Conservation (phyloP, 2,113 vertebrate species). For the Carassius gibelio region DNA sequence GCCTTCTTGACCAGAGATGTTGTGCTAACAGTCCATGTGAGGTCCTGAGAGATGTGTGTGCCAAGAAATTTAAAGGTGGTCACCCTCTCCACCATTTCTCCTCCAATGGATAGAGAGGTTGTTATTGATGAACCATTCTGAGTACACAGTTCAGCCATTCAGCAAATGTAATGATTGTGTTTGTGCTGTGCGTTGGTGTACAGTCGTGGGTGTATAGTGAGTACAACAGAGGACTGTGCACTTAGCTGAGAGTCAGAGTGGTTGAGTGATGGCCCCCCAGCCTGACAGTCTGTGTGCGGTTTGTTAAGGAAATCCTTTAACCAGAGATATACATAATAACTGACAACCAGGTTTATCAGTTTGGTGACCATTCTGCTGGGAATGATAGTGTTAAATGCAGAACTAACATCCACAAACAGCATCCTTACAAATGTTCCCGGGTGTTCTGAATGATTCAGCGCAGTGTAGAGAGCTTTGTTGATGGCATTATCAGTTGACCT, state of each 20-base stretch:
- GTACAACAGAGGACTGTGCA: no score
- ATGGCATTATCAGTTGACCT: background rate
- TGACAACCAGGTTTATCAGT: background rate
- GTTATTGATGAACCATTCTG: background rate
- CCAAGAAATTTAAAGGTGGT: no score
- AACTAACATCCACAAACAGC: no score
- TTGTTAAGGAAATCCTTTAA: background rate
- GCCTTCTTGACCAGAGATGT: no score
- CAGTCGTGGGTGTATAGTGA: background rate
- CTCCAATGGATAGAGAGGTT: no score
- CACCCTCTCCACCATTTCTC: no score
- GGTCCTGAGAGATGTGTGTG: no score
- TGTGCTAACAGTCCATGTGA: no score
- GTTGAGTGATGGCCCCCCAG: background rate
- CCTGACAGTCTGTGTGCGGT: background rate
- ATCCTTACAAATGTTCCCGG: no score
- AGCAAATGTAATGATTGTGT: background rate
- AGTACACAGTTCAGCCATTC: background rate
- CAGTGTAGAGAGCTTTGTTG: background rate
- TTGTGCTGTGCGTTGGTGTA: background rate
- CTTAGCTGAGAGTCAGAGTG: background rate
- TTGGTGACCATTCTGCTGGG: background rate
- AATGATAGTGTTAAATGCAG: background rate
- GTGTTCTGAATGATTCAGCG: background rate
- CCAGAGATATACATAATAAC: background rate